Evolutionary conservation across 1,140 invertebrate genomes (phyloP), one percentile per base, ranked within the genome.

Genomic region (Drosophila oshimai): DNA sequence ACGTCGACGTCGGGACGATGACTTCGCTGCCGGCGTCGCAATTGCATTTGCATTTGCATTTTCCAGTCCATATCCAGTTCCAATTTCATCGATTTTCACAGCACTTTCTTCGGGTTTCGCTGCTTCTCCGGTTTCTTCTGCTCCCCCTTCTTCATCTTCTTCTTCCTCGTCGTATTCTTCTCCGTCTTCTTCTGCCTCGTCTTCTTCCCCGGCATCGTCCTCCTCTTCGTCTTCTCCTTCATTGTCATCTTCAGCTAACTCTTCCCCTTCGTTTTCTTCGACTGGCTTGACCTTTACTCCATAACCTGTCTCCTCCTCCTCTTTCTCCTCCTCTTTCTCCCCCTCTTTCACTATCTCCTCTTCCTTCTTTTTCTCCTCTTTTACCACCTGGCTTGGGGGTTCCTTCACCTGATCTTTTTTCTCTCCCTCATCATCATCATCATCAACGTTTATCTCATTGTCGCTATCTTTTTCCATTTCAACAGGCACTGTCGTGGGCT

Each of bases 371-470:
- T 6, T 9, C 45, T 44, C 55, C n/a, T 1, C 39, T 10, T 39
- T 24, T 24, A 10, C 12, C 33, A 26, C 6, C n/a, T 49, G 45
- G 20, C 33, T 47, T 31, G 34, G 31, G 61, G 61, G 61, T 65
- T 65, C 61, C 74, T 41, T 64, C 65, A 62, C 47, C 65, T 33
- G 47, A 60, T 20, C 20, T 41, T 17, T 62, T 33, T 26, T 55
- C 1, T 17, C 54, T n/a, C 24, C 65, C 10, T 17, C 72, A 28
- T 31, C 54, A 13, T 64, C 61, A 26, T 73, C 75, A 9, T 86
- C 64, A 34, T 84, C 68, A 12, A 80, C 72, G 75, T 86, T 80
- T 74, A 87, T 60, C 45, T 86, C 80, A 57, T 86, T 86, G 58
- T 86, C 72, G 54, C 67, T 73, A 53, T 81, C 76, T 45, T 87